A percentile compares a stretch with the other conserved stretches of the same genome.
Evolutionary conservation across 2,113 vertebrate genomes (phyloP).

Genomic region (Eublepharis macularius): DNA sequence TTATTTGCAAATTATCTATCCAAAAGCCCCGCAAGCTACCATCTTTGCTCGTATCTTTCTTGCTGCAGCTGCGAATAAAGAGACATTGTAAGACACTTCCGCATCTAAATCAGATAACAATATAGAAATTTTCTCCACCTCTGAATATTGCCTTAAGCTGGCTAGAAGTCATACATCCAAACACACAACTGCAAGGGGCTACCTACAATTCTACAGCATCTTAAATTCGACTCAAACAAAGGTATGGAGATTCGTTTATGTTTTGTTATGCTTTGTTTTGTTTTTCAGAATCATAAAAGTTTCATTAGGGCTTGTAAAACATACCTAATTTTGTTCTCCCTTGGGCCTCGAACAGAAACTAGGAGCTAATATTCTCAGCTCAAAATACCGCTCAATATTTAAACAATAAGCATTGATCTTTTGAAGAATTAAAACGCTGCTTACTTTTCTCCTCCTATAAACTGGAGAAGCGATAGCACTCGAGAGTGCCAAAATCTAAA

Average conservation of each 20-base stretch:
- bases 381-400: constrained; percentile 9
- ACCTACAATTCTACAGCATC: neutral
- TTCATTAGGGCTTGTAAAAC: constrained; percentile 19
- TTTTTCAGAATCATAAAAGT: neutral
- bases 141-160: too few relatives aligned
- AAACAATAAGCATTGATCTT: constrained; percentile 22
- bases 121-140: too few relatives aligned
- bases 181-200: neutral
- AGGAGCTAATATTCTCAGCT: constrained; percentile 2
- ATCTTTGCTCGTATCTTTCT: too few relatives aligned
- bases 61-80: too few relatives aligned
- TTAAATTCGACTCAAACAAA: neutral
- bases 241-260: fast-evolving
- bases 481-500: too few relatives aligned
- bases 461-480: too few relatives aligned
- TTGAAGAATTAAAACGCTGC: neutral
- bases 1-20: too few relatives aligned
- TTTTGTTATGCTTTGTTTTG: fast-evolving
- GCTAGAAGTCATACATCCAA: too few relatives aligned
- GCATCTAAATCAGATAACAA: too few relatives aligned
- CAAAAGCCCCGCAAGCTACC: too few relatives aligned
- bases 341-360: neutral
- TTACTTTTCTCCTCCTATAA: neutral
- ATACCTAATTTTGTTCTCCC: neutral
- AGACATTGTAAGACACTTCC: too few relatives aligned